Evolutionary conservation across 2,113 vertebrate species (phyloP), one percentile per base, ranked within the genome.

Genomic region (Excalfactoria chinensis): DNA sequence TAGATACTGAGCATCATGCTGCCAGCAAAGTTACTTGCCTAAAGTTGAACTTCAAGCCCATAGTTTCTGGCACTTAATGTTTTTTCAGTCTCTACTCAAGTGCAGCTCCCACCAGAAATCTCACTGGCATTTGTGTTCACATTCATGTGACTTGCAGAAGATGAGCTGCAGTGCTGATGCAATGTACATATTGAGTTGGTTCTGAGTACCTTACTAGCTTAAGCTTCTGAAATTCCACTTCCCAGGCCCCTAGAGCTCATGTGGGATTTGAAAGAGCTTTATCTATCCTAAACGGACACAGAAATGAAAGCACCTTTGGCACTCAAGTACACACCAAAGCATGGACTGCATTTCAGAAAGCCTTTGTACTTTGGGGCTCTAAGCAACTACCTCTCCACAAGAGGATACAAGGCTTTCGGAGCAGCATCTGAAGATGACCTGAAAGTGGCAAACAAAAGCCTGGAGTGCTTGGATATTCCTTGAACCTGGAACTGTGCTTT

Each of bases 91-190:
- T 53, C 63, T 62, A 21, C 78, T 76, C 23, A 19, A 68, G 30
- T 56, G 43, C 18, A 76, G 43, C 84, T 89, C 25, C 6, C 56
- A 58, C 23, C 11, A 25, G 9, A 9, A 25, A 46, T 34, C 75
- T 66, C 34, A 59, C 15, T 1, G 1, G 7, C 22, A 5, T 67
- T 59, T 28, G 14, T 10, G 20, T 75, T 86, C 82, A 58, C 11
- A 3, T 66, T 69, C 82, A 26, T 2, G 0, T 59, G 71, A 69
- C 0, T 0, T 28, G n/a, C 14, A 75, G 55, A 89, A 82, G 15
- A 55, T 21, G 62, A 79, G 34, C 21, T 81, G 60, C 48, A 87
- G 35, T 3, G 2, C 20, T 63, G 71, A 75, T 87, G 23, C 23
- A 26, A 60, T 28, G 18, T 34, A 28, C 4, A 11, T 8, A 4